These are phyloP conservation scores for Craseonycteris thonglongyai DNA, from an alignment of 2,113 vertebrate species.

Conservation along the genomic window DNA sequence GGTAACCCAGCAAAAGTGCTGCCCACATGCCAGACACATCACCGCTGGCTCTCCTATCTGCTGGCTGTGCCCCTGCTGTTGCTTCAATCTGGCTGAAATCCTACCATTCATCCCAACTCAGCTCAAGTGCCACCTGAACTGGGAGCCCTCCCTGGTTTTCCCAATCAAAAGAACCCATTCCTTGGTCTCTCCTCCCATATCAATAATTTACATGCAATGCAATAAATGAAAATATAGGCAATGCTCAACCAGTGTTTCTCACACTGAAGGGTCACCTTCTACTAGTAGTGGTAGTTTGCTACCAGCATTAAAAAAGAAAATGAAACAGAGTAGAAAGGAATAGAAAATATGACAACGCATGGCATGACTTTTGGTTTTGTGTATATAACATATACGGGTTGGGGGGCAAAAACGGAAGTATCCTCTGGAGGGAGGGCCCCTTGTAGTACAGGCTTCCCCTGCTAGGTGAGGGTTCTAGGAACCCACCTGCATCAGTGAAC, in stretches of 20 bases:
- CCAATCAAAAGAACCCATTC: background rate
- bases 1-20: rapidly evolving
- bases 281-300: background rate
- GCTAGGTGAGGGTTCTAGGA: no score
- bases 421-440: no score
- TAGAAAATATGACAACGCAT: background rate
- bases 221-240: background rate
- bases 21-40: background rate
- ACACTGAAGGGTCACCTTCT: background rate
- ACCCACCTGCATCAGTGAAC: no score
- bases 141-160: background rate
- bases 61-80: rapidly evolving
- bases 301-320: background rate
- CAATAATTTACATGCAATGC: background rate
- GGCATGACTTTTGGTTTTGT: background rate
- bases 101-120: background rate
- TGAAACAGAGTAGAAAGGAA: background rate
- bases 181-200: background rate
- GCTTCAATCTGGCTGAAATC: background rate
- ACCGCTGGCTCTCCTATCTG: rapidly evolving
- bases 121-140: background rate
- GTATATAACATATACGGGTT: background rate
- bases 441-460: no score
- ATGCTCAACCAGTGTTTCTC: background rate
- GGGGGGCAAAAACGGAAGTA: no score